Evolutionary conservation across 2,113 vertebrate species (phyloP), one percentile per base, ranked within the genome.

Genomic region (Melospiza georgiana): DNA sequence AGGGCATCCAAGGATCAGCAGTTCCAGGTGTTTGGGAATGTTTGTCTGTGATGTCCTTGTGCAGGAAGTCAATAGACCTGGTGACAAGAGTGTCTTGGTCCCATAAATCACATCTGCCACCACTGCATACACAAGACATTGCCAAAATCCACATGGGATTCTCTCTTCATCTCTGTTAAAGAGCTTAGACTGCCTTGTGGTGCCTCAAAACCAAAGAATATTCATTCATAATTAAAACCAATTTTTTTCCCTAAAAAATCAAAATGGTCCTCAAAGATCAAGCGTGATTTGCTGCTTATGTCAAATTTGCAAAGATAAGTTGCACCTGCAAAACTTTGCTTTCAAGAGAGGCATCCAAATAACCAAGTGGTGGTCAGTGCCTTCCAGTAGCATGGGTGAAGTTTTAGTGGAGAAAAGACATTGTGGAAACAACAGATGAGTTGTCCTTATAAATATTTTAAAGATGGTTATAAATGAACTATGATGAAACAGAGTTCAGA

Each of bases 211-310:
- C 3, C 14, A 75, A 57, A 46, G 3, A 49, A 59, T 10, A 3
- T 1, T 2, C 8, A 33, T 46, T 12, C 12, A 46, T 12, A 61
- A 28, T 12, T 68, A 37, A 58, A 27, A 25, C 0, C 12, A 5
- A 1, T 8, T 11, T 41, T 61, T 19, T 66, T 23, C 3, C n/a
- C n/a, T 8, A 18, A 28, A 57, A 22, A 3, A 4, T 8, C 10
- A 22, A 58, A 78, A 78, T n/a, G 2, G 3, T 15, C 33, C 41
- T 63, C 51, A 51, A 31, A 81, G 27, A 59, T 31, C 25, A 49
- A n/a, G 16, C 0, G 2, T 20, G 3, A 76, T 65, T 73, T 72
- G 11, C 12, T 82, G 15, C 24, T 78, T 43, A 6, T 4, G 44
- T 37, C 62, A 68, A 33, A 62, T 88, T 66, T 83, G 12, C 37